Percentiles rank a stretch among this genome's conserved stretches.
Evolutionary conservation across 2,113 vertebrate genomes (phyloP).

Genomic region (Rhinoderma darwinii): DNA sequence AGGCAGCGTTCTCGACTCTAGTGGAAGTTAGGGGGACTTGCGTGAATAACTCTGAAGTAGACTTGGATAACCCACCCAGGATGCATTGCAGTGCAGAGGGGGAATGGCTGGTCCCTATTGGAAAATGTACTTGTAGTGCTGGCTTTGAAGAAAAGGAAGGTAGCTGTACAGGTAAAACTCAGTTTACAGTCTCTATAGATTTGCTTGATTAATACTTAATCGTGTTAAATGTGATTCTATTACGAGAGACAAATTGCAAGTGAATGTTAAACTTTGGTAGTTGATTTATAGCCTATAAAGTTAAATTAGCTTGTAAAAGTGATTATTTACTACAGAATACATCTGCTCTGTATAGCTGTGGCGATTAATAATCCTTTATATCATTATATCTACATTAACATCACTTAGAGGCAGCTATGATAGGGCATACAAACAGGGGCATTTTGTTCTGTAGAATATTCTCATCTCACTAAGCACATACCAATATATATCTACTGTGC

Average conservation of each 20-base stretch:
- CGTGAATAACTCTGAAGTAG: conserved; percentile 88
- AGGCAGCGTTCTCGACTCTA: conserved; percentile 88
- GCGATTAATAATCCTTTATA: conserved; percentile 29
- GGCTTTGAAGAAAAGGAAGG: conserved; percentile 94
- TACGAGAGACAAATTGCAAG: conserved; percentile 10
- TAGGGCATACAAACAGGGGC: not conserved
- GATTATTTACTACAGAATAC: conserved; percentile 27
- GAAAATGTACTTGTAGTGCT: conserved; percentile 91
- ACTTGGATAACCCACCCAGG: conserved; percentile 86
- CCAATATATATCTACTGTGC: not conserved
- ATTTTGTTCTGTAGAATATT: conserved; percentile 1
- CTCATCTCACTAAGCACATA: not conserved
- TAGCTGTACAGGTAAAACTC: conserved; percentile 86
- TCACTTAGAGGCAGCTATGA: conserved; percentile 9
- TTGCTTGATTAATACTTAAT: conserved; percentile 40
- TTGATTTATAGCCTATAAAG: conserved; percentile 15
- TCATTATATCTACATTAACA: conserved; percentile 8
- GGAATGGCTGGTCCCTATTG: conserved; percentile 95
- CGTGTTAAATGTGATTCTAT: conserved; percentile 30
- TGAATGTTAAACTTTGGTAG: conserved; percentile 46
- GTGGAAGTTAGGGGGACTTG: conserved; percentile 92
- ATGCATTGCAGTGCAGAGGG: conserved; percentile 98
- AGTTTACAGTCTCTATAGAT: conserved; percentile 59
- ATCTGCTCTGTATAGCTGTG: conserved; percentile 24
- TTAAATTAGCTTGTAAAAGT: conserved; percentile 30